Evolutionary conservation across 1,140 invertebrate species (phyloP).

Genomic region (Halesus radiatus): DNA sequence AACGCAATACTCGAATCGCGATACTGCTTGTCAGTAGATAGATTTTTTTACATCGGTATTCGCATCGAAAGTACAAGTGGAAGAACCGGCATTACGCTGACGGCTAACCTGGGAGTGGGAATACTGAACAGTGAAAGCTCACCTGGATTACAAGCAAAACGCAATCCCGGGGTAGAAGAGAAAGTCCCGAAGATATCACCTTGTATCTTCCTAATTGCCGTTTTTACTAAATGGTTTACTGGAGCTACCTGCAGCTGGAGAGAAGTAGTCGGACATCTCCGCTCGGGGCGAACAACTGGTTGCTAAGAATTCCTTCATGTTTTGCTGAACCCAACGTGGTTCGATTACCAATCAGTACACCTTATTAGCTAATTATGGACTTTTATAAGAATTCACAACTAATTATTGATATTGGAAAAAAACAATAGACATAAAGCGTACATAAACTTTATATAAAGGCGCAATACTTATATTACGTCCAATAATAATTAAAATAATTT

Average conservation of each 20-base stretch:
- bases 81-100: slow-evolving; percentile 36
- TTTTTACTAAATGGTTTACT: neutral
- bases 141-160: neutral
- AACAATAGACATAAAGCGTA: no score
- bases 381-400: no score
- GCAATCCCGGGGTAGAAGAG: neutral
- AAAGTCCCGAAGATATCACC: neutral
- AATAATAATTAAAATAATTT: no score
- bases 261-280: neutral
- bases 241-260: neutral
- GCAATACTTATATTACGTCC: no score
- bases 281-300: neutral
- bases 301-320: neutral
- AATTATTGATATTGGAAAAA: no score
- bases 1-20: slow-evolving; percentile 10
- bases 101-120: slow-evolving; percentile 36
- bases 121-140: neutral
- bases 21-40: slow-evolving; percentile 9
- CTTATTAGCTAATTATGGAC: neutral
- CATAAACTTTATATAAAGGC: no score
- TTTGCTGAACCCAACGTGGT: neutral
- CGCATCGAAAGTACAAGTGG: slow-evolving; percentile 50
- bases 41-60: slow-evolving; percentile 36
- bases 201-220: neutral
- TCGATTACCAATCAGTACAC: neutral